Conservation (phyloP, 1,140 invertebrate genomes). For the Cephus cinctus region DNA sequence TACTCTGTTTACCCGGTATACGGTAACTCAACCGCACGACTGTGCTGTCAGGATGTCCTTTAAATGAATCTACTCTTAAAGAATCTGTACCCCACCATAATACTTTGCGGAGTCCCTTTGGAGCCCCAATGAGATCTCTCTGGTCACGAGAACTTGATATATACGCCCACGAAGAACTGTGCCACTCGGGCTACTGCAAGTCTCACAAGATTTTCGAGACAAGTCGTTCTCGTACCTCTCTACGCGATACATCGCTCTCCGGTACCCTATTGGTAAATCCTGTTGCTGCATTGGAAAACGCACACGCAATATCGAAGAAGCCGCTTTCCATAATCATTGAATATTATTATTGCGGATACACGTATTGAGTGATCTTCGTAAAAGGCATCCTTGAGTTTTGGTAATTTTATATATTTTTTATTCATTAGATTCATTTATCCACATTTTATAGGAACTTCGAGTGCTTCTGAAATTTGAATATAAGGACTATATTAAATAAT, state of each 20-base stretch:
- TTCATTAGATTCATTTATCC: not conserved
- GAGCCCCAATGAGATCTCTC: no score
- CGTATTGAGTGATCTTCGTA: no score
- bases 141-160: conserved; percentile 17
- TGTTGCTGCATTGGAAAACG: not conserved
- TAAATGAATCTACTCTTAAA: not conserved
- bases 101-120: no score
- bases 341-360: no score
- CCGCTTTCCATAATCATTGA: no score
- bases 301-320: not conserved
- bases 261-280: conserved; percentile 30
- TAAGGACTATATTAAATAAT: no score
- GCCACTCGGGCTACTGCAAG: conserved; percentile 16
- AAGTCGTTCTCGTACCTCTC: conserved; percentile 38
- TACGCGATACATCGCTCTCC: conserved; percentile 27
- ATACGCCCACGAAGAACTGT: conserved; percentile 26
- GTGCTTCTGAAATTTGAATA: no score
- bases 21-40: no score
- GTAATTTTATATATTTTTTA: not conserved
- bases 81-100: no score
- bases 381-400: not conserved
- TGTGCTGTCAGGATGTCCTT: conserved; percentile 2
- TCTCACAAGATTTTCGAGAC: conserved; percentile 18
- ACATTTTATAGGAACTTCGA: no score
- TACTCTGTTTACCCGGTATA: no score